Base-by-base conservation (phyloP, 2,797 vertebrate genomes). In the Pantherophis alleghaniensis region DNA sequence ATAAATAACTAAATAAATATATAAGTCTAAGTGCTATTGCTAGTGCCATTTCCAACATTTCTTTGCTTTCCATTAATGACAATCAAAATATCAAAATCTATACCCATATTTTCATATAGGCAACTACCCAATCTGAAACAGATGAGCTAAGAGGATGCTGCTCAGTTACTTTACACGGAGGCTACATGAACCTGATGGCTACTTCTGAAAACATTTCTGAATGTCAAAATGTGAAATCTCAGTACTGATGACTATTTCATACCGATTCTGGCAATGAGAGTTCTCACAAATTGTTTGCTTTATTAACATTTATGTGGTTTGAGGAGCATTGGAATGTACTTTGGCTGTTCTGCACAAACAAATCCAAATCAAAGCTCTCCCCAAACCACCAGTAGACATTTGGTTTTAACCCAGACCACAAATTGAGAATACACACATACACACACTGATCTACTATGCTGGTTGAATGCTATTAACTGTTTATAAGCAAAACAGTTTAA, bases 261-360 rank as follows among this genome's bases (percentile, higher is more conserved):
- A 74, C 87, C 90, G 14, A 5, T 63, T 94, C 92, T 95, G 63
- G 37, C 18, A 42, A 24, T 32, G 88, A 92, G 74, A 18, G 9
- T 22, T 55, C 74, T 59, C 93, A 95, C 47, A 94, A 63, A 93
- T 91, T 7, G 86, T 79, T 92, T 93, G 86, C 90, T 93, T 88
- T 6, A 37, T 66, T 95, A 55, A 47, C 32, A 90, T 14, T 83
- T 24, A 79, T 0, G 22, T 61, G 91, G 61, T 94, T 95, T 96
- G 94, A 90, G 42, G 94, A 18, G 63, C 0, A 0, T 91, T 74
- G 26, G 7, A 9, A 74, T 94, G 95, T 94, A 92, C 13, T 95
- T 95, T 96, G 16, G 11, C 66, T 96, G 88, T 91, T 69, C 10
- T 66, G 74, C 91, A 94, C 55, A 88, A 87, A 95, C 92, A 92